A percentile compares a stretch with the other conserved stretches of the same genome.
Evolutionary conservation across 2,888 invertebrate genomes (phyloP).

Genomic region (Rotaria macrura): DNA sequence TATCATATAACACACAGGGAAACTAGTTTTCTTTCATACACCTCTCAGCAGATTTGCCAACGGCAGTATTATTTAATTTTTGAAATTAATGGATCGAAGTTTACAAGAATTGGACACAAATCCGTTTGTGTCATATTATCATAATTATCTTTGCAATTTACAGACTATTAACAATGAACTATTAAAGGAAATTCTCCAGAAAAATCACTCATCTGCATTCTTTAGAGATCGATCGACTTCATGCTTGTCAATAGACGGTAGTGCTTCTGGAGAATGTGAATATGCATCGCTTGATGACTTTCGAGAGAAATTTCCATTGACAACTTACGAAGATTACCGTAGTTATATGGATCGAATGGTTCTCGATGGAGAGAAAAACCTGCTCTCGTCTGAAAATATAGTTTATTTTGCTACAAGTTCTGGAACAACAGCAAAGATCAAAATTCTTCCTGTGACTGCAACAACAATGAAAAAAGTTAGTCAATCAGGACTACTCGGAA

Average conservation of each 20-base stretch:
- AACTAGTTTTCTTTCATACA: no score
- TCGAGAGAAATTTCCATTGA: not conserved
- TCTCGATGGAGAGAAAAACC: not conserved
- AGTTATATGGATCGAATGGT: not conserved
- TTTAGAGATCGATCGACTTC: not conserved
- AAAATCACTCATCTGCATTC: not conserved
- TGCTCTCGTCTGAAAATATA: not conserved
- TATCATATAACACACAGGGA: no score
- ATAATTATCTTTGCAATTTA: not conserved
- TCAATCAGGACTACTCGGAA: no score
- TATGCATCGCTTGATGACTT: not conserved
- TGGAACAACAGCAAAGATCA: not conserved
- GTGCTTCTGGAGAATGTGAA: no score
- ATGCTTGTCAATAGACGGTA: not conserved
- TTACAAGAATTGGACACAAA: not conserved
- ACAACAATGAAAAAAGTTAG: not conserved
- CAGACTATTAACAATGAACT: not conserved
- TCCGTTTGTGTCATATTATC: not conserved
- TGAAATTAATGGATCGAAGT: not conserved
- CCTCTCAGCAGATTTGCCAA: no score
- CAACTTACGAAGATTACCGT: not conserved
- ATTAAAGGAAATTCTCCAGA: not conserved
- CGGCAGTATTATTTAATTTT: no score
- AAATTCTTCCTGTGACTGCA: not conserved
- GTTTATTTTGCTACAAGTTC: not conserved